Conservation (phyloP, 2,888 invertebrate genomes). For the Drosophila nigricruria region DNA sequence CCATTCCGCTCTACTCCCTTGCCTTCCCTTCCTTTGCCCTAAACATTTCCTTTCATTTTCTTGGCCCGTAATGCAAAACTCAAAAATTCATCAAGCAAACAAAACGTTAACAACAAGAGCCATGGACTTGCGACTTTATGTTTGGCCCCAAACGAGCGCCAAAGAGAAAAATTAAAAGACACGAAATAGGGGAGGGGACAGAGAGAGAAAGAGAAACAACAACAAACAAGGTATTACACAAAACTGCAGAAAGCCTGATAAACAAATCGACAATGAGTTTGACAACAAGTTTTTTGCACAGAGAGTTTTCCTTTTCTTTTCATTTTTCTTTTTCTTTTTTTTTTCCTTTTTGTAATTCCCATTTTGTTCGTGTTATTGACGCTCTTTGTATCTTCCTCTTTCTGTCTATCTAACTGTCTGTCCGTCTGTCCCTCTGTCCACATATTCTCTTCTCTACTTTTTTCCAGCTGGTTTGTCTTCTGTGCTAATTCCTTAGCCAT, state of each 20-base stretch:
- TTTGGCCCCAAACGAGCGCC: constrained; percentile 29
- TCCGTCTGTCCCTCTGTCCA: constrained; percentile 2
- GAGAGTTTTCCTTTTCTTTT: constrained; percentile 16
- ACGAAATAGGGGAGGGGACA: constrained; percentile 3
- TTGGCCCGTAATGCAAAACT: constrained; percentile 18
- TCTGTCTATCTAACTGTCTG: not conserved
- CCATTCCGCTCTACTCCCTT: not conserved
- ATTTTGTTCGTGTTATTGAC: constrained; percentile 58
- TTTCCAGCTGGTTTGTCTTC: constrained; percentile 21
- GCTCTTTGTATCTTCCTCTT: constrained; percentile 32
- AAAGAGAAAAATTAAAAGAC: constrained; percentile 4
- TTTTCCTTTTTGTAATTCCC: constrained; percentile 55
- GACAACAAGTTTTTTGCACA: constrained; percentile 45
- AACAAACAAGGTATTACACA: constrained; percentile 26
- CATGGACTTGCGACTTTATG: constrained; percentile 44
- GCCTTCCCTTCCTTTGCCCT: not conserved
- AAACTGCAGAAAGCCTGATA: constrained; percentile 44
- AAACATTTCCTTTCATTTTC: not conserved
- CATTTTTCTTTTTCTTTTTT: not conserved
- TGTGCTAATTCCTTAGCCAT: constrained; percentile 34
- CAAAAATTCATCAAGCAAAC: constrained; percentile 41
- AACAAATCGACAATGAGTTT: constrained; percentile 61
- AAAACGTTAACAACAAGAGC: constrained; percentile 27
- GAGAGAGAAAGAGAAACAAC: constrained; percentile 2
- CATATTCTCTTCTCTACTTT: constrained; percentile 5